Conservation (phyloP, 2,888 invertebrate genomes). For the Boloria selene region DNA sequence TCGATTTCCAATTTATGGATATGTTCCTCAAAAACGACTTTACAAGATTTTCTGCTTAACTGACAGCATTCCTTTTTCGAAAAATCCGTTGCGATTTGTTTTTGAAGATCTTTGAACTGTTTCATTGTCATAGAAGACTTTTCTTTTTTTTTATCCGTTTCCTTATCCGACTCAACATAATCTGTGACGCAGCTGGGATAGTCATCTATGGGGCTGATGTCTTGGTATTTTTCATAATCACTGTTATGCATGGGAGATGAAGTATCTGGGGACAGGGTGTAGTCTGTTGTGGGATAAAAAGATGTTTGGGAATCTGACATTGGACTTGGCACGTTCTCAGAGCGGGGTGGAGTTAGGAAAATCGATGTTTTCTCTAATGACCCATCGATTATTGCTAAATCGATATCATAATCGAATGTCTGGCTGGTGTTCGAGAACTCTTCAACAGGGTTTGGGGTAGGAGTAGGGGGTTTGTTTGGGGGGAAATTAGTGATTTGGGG, state of each 20-base stretch:
- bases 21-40: slow-evolving; percentile 59
- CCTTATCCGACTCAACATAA: slow-evolving; percentile 34
- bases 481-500: slow-evolving; percentile 3
- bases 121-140: slow-evolving; percentile 46
- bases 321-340: slow-evolving; percentile 61
- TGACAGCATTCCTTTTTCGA: slow-evolving; percentile 67
- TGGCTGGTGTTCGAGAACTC: slow-evolving; percentile 18
- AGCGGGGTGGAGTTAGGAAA: slow-evolving; percentile 64
- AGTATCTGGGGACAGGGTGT: slow-evolving; percentile 56
- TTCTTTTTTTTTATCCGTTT: slow-evolving; percentile 34
- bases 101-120: slow-evolving; percentile 69
- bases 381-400: slow-evolving; percentile 32
- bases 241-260: slow-evolving; percentile 57
- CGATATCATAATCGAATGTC: slow-evolving; percentile 22
- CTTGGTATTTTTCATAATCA: slow-evolving; percentile 67
- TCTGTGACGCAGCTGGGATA: slow-evolving; percentile 40
- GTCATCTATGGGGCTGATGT: slow-evolving; percentile 52
- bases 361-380: slow-evolving; percentile 37
- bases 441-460: slow-evolving; percentile 20
- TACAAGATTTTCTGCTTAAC: slow-evolving; percentile 51
- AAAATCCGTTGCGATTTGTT: slow-evolving; percentile 57
- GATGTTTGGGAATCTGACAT: slow-evolving; percentile 54
- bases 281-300: slow-evolving; percentile 55
- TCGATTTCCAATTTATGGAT: slow-evolving; percentile 51
- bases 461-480: slow-evolving; percentile 7